Evolutionary conservation across 2,113 vertebrate genomes (phyloP).

Genomic region (Anguilla rostrata): DNA sequence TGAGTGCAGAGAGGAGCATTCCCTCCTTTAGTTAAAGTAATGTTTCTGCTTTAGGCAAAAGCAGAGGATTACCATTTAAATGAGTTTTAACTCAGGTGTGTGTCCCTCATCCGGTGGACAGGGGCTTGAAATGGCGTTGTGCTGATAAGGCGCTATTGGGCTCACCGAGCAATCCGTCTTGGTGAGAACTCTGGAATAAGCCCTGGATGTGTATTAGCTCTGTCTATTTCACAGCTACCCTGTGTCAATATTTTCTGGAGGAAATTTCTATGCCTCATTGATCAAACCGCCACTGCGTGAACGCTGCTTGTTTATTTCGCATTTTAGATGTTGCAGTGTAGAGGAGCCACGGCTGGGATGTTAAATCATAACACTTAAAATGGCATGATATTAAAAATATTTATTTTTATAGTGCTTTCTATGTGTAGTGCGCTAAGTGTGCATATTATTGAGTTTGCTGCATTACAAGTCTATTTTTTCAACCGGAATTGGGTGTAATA

Average conservation of each 20-base stretch:
- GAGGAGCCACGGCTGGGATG: background rate
- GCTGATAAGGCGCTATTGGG: conserved; percentile 21
- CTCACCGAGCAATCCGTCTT: conserved; percentile 23
- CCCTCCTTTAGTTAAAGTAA: background rate
- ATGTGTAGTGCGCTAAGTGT: background rate
- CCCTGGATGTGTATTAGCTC: background rate
- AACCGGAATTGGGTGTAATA: too few relatives aligned
- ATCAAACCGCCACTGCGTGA: background rate
- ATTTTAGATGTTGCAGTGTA: background rate
- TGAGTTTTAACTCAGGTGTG: conserved; percentile 12
- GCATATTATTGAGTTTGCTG: background rate
- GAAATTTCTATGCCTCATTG: background rate
- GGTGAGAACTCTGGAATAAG: background rate
- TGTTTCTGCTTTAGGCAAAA: background rate
- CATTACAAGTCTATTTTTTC: too few relatives aligned
- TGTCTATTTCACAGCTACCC: background rate
- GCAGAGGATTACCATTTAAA: conserved; percentile 19
- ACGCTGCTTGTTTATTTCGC: background rate
- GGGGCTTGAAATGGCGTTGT: background rate
- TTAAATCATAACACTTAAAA: background rate
- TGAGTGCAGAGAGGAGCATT: background rate
- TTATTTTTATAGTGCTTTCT: background rate
- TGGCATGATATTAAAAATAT: background rate
- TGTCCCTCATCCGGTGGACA: background rate
- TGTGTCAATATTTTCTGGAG: background rate